Evolutionary conservation across 2,888 invertebrate genomes (phyloP), one percentile per base, ranked within the genome.

Genomic region (Drosophila conformis): DNA sequence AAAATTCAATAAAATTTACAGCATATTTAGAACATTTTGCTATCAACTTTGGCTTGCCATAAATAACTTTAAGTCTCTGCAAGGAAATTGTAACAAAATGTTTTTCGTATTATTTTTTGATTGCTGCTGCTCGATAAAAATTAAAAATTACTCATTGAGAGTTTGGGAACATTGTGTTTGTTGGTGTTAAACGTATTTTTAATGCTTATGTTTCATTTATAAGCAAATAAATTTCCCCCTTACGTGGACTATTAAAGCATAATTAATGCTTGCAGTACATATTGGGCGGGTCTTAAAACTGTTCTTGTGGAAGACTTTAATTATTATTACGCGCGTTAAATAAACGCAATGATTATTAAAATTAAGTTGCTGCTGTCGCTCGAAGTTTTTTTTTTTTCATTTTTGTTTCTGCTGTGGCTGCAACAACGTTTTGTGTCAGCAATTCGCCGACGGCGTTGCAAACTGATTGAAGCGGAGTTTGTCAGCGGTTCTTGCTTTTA

Each of bases 271-370:
- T 67, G 67, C 70, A 78, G 52, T 75, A 73, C 71, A 53, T 68
- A 73, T 58, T 33, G 33, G 38, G 42, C 36, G 11, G 59, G 35
- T 15, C 40, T 48, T 35, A 31, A 18, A 18, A 18, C 40, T 76
- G 65, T 66, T 75, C 51, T 66, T 68, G 52, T 63, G 52, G 51
- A 69, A 74, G 60, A 40, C 60, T 52, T 75, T 83, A 78, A 84
- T 84, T 76, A 83, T 81, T 76, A 81, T 83, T 70, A 71, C 83
- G 62, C 68, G 69, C 73, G 63, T 77, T 83, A 78, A 83, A 87
- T 85, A 87, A 82, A 73, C 71, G 69, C 62, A 69, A 78, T 85
- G 71, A 87, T 85, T 71, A 78, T 79, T 72, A 78, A 86, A 81
- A 86, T 89, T 81, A 76, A 86, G 86, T 88, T 84, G 71, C 81